These are phyloP conservation scores for Barbus barbus DNA, from an alignment of 2,113 vertebrate species.

Conservation along the genomic window DNA sequence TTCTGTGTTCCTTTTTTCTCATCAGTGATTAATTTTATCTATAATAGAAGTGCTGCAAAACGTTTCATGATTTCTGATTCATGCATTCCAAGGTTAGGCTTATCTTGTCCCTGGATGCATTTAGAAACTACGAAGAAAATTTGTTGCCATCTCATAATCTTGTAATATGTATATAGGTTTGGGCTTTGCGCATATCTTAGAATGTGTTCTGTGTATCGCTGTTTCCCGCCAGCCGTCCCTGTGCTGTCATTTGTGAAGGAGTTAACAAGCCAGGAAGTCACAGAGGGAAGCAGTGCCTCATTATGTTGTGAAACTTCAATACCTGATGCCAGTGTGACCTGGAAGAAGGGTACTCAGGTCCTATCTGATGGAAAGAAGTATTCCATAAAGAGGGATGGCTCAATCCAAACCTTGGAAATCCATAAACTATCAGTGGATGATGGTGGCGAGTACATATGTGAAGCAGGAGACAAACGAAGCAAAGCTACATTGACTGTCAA, in stretches of 20 bases:
- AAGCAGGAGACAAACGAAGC: conserved; percentile 74
- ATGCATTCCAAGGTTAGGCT: neutral
- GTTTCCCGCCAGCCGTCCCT: conserved; percentile 67
- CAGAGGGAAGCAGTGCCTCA: conserved; percentile 66
- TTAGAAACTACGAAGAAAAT: neutral
- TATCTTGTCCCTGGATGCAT: neutral
- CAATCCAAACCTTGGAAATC: conserved; percentile 71
- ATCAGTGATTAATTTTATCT: neutral
- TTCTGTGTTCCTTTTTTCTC: neutral
- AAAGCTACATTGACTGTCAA: conserved; percentile 76
- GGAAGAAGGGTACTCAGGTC: conserved; percentile 74
- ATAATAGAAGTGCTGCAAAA: neutral
- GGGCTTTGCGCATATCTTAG: neutral
- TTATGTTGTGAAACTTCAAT: conserved; percentile 77
- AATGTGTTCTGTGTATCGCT: conserved; percentile 39
- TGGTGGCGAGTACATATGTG: conserved; percentile 77
- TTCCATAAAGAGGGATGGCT: conserved; percentile 70
- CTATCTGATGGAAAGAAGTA: conserved; percentile 75
- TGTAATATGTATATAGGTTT: neutral
- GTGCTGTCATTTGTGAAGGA: conserved; percentile 72
- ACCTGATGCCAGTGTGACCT: conserved; percentile 68
- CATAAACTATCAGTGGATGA: conserved; percentile 70
- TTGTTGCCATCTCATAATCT: neutral
- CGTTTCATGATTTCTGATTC: neutral
- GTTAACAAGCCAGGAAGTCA: conserved; percentile 70